Percentiles rank a stretch among this genome's conserved stretches.
Evolutionary conservation across 2,888 invertebrate genomes (phyloP).

Genomic region (Synergus itoensis): DNA sequence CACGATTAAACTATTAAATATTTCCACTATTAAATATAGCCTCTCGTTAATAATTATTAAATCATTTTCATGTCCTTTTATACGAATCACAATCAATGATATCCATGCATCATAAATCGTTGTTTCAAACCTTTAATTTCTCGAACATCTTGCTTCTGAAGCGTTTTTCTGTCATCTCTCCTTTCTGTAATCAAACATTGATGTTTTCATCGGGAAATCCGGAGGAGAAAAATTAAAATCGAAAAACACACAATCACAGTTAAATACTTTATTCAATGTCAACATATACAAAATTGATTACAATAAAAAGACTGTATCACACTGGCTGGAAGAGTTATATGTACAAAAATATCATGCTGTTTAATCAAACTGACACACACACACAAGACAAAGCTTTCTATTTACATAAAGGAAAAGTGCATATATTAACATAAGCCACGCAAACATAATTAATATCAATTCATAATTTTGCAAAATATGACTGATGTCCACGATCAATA

Average conservation of each 20-base stretch:
- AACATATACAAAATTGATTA: slow-evolving; percentile 51
- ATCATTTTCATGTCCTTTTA: neutral
- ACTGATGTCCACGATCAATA: slow-evolving; percentile 43
- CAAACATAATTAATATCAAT: slow-evolving; percentile 58
- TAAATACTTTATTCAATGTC: slow-evolving; percentile 57
- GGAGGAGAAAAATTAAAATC: slow-evolving; percentile 40
- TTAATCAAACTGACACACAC: slow-evolving; percentile 49
- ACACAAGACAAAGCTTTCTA: slow-evolving; percentile 42
- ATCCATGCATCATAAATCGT: slow-evolving; percentile 68
- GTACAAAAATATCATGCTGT: slow-evolving; percentile 60
- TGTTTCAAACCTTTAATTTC: slow-evolving; percentile 76
- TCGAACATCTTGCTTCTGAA: slow-evolving; percentile 74
- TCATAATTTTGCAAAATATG: slow-evolving; percentile 52
- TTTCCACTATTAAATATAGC: no score
- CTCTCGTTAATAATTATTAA: neutral
- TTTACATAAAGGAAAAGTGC: slow-evolving; percentile 54
- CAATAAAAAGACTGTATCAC: slow-evolving; percentile 34
- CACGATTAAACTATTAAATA: neutral
- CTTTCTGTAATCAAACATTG: slow-evolving; percentile 70
- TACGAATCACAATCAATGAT: slow-evolving; percentile 14
- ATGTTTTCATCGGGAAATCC: slow-evolving; percentile 53
- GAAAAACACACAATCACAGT: slow-evolving; percentile 47
- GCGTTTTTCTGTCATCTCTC: slow-evolving; percentile 70
- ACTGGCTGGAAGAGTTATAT: slow-evolving; percentile 45
- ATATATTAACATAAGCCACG: slow-evolving; percentile 61